Base-by-base conservation (phyloP, 2,888 invertebrate species). In the Sinotaia quadrata region DNA sequence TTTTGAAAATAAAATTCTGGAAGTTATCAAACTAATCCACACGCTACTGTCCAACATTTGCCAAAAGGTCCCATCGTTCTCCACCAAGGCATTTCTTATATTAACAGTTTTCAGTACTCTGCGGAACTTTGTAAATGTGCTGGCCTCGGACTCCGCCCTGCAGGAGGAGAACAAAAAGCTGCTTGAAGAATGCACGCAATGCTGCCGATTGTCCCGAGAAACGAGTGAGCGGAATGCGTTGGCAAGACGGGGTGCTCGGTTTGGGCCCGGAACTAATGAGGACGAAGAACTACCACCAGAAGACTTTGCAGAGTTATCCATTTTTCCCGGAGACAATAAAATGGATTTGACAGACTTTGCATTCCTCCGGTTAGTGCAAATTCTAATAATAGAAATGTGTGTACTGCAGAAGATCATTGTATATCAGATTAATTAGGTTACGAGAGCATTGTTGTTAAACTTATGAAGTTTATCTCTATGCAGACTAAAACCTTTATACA, bases 241-340 rank as follows among this genome's bases (percentile, higher is more conserved):
- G 8, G 1, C 2, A 7, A 2, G 47, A 7, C n/a, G n/a, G n/a
- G n/a, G n/a, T n/a, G 18, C 7, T 7, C 3, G 12, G 1, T 21
- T 8, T 8, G 29, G 24, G n/a, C 18, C n/a, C 12, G 67, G 41
- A 4, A 33, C 34, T 3, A 34, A 60, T 47, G 44, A 58, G 5
- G 69, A 69, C n/a, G 47, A 65, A 33, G 57, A 47, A 7, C 44
- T 70, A 33, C 86, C 87, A 54, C 91, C 91, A 0, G 86, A 89
- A 2, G 81, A 88, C 72, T 90, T 88, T 73, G 76, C 88, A 10
- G 73, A 79, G 1, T 69, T 89, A 15, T 72, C 85, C 8, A 78
- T 88, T 4, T 73, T 86, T 29, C 68, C 68, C 18, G 56, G 36
- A 27, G 41, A 29, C 18, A 33, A 36, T 7, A 61, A 68, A 27